phyloP scores from a whole-genome alignment of 37 sponge, comb jelly and placozoan genomes.

The Cliona cf. orientalis region DNA sequence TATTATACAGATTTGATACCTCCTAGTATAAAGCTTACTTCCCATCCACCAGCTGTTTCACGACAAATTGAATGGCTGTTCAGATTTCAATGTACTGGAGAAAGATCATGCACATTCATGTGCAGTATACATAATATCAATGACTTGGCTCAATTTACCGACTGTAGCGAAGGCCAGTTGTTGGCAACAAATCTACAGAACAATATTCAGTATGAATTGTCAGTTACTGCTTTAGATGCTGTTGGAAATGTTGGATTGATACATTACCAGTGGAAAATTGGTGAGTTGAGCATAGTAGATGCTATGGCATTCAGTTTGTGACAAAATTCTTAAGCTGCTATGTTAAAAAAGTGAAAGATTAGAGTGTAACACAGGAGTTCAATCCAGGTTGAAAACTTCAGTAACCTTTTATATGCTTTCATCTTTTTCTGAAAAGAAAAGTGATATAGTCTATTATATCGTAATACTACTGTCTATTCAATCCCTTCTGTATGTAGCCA shows the following conservation, averaged over 20 bases:
- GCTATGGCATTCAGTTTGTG: too few relatives aligned
- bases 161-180: background rate
- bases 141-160: background rate
- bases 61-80: background rate
- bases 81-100: background rate
- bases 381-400: too few relatives aligned
- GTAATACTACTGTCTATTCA: too few relatives aligned
- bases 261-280: conserved; percentile 21
- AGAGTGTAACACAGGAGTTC: too few relatives aligned
- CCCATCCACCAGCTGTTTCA: background rate
- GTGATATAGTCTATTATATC: too few relatives aligned
- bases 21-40: background rate
- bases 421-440: too few relatives aligned
- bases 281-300: too few relatives aligned
- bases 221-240: conserved; percentile 40
- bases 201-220: conserved; percentile 5
- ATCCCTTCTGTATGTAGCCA: too few relatives aligned
- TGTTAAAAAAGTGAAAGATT: too few relatives aligned
- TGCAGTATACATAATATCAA: background rate
- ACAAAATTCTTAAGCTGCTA: too few relatives aligned
- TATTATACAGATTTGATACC: background rate
- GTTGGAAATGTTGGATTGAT: conserved; percentile 42
- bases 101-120: background rate
- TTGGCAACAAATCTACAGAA: background rate
- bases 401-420: too few relatives aligned